Evolutionary conservation across 35 echinoderm and acorn worm species (phyloP), one percentile per base, ranked within the genome.

Genomic region (Heliocidaris erythrogramma): DNA sequence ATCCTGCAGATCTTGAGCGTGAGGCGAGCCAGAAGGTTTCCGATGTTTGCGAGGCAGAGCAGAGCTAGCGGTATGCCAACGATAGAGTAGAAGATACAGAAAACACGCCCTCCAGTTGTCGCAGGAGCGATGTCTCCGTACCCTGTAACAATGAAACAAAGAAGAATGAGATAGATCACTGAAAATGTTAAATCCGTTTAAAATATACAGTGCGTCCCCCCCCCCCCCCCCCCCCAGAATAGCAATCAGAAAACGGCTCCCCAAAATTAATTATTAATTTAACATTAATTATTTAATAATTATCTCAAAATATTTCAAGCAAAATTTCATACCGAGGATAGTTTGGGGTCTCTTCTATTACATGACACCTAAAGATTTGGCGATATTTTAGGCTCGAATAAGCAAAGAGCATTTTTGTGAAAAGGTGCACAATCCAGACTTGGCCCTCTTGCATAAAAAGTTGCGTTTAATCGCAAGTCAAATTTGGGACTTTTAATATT

Each of bases 81-180:
- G 32, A 95, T 84, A 4, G 96, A 61, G 49, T 97, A 97, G 1
- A 96, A 30, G n/a, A 96, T 90, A 30, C 93, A 96, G 86, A 98
- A 96, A 0, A 61, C 49, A 30, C 93, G 93, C 11, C 96, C 97
- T 2, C 71, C 91, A 0, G 47, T 56, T 10, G 97, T 95, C 42
- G 84, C 94, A 49, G 97, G 97, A 9, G 96, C 96, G 9, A 98
- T 95, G 59, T 98, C 95, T 47, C 97, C 97, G 71, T 98, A 98
- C 48, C 97, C 97, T 98, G 90, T 2, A 96, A 27, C 21, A 93
- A 0, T 59, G 48, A 95, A 47, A 47, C 1, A 59, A 30, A 56
- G 49, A 50, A n/a, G 6, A 50, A 92, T 24, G 47, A 29, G 69
- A 29, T 84, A 42, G 35, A 27, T 78, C 14, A 42, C 35, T 42